Base-by-base conservation (phyloP, 2,113 vertebrate genomes). In the Caloenas nicobarica region DNA sequence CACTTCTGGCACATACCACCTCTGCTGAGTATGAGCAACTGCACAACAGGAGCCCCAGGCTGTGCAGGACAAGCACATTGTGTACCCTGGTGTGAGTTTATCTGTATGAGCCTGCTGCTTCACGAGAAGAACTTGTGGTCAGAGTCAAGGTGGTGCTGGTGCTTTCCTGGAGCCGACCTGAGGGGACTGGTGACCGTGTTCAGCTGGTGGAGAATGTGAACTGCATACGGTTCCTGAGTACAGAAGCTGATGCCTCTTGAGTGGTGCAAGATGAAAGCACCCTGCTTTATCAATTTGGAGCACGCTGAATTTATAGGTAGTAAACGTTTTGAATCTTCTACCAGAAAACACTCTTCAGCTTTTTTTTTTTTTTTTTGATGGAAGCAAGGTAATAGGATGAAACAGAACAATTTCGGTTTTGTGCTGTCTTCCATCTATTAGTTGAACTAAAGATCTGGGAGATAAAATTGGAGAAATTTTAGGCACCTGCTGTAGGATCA, bases 1-100 rank as follows among this genome's bases (percentile, higher is more conserved):
- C 33, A 28, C 18, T 51, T 72, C 11, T 70, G 62, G n/a, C 40
- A 14, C 8, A 2, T 58, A 23, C 15, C 28, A 19, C 21, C 65
- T 56, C 44, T 14, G 0, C 25, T 23, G 28, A 1, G 13, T 36
- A 34, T 50, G 33, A 85, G 38, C 21, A 11, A 14, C 29, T 48
- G 53, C 57, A 3, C 16, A 15, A 29, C 5, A 0, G 4, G 44
- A 94, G 38, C 85, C 34, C 50, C 26, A 24, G 64, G 29, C 80
- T 18, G 74, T 7, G 15, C 65, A 22, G 58, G 66, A 38, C 13
- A 9, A 56, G n/a, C 0, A 1, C 29, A 5, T 56, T 0, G 0
- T 25, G 12, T 26, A 24, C 53, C 40, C 18, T 19, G 26, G 44
- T 61, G 22, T 16, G 48, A 56, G 22, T 53, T 82, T 29, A 7